Evolutionary conservation across 1,140 invertebrate genomes (phyloP).

Genomic region (Drosophila bocki): DNA sequence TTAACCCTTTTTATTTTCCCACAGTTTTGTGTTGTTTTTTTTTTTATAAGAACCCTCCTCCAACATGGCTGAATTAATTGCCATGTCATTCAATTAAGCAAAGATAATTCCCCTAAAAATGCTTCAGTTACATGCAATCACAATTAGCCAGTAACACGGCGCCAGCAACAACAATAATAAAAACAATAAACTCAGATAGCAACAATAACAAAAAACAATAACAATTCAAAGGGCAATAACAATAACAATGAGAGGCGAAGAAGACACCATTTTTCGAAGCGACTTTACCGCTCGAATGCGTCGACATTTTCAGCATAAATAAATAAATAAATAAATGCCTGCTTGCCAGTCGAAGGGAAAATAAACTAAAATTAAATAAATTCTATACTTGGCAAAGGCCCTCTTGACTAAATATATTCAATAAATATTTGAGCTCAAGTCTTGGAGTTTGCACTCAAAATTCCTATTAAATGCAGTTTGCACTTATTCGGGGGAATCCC

Average conservation of each 20-base stretch:
- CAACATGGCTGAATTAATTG: conserved; percentile 48
- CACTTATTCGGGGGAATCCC: background rate
- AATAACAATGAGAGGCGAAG: conserved; percentile 23
- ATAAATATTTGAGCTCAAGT: conserved; percentile 28
- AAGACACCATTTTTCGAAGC: background rate
- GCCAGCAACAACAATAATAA: conserved; percentile 1
- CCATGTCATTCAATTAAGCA: conserved; percentile 68
- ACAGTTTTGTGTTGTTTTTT: background rate
- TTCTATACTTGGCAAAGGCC: conserved; percentile 6
- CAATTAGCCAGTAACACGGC: conserved; percentile 49
- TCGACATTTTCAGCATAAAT: conserved; percentile 54
- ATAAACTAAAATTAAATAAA: conserved; percentile 26
- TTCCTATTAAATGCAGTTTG: conserved; percentile 17
- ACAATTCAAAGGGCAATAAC: conserved; percentile 28
- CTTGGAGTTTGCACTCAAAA: conserved; percentile 13
- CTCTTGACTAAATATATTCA: conserved; percentile 24
- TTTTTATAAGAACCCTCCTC: background rate
- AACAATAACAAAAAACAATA: conserved; percentile 11
- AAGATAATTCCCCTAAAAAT: conserved; percentile 69
- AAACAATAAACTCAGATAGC: conserved; percentile 14
- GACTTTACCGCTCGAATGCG: conserved; percentile 42
- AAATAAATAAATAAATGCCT: conserved; percentile 35
- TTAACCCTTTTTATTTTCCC: background rate
- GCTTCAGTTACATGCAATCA: conserved; percentile 65
- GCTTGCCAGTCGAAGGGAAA: background rate